These are phyloP conservation scores for Pachyseris speciosa DNA, from an alignment of 64 coral and sea anemone species.

Conservation along the genomic window DNA sequence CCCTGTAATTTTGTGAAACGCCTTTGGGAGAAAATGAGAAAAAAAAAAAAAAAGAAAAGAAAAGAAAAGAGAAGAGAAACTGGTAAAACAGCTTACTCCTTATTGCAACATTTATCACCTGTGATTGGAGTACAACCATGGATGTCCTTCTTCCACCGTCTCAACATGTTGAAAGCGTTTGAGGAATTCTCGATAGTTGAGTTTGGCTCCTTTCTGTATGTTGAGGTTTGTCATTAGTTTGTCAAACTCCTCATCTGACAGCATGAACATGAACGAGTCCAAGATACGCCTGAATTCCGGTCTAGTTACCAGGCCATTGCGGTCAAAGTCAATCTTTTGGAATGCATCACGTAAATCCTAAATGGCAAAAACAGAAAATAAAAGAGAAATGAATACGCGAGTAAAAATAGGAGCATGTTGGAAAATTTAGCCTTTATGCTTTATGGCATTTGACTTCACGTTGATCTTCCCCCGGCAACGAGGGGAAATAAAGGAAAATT, in stretches of 20 bases:
- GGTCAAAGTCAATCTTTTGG: slow-evolving; percentile 95
- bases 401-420: no score
- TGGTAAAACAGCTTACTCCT: neutral
- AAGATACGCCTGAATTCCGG: slow-evolving; percentile 90
- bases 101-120: slow-evolving; percentile 41
- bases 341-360: slow-evolving; percentile 94
- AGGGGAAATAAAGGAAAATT: no score
- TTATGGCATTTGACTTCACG: no score
- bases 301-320: slow-evolving; percentile 82
- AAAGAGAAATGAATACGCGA: no score
- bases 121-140: slow-evolving; percentile 89
- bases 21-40: no score
- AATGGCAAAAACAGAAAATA: neutral
- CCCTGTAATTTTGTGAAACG: no score
- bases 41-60: no score
- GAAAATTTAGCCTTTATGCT: no score
- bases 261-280: slow-evolving; percentile 87
- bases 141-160: slow-evolving; percentile 88
- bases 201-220: slow-evolving; percentile 80
- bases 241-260: slow-evolving; percentile 94
- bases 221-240: slow-evolving; percentile 84
- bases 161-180: slow-evolving; percentile 92
- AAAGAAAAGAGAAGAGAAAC: no score
- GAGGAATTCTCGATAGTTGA: slow-evolving; percentile 93
- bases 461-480: no score